Base-by-base conservation (phyloP, 2,113 vertebrate species). In the Campylorhamphus procurvoides region DNA sequence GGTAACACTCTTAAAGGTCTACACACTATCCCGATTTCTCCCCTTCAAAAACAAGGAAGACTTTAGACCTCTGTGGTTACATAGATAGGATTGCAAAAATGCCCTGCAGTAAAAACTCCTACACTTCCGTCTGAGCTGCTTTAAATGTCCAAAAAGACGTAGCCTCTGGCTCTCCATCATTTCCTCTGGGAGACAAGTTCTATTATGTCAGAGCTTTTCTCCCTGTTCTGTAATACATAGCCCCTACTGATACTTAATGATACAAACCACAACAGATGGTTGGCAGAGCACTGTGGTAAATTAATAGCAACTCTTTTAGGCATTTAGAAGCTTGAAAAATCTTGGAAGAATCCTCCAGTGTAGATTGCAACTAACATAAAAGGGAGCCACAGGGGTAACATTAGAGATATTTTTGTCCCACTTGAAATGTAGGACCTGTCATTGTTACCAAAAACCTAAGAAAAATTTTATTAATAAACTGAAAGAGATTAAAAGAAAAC, bases 251-350 rank as follows among this genome's bases (percentile, higher is more conserved):
- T 91, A 87, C 76, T 89, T 91, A 82, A 96, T 85, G 84, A 76
- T 71, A 92, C 56, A 95, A 97, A 89, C 88, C 88, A 90, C 85
- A 92, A 71, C 92, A 95, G 88, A 97, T 93, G 93, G 92, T 60
- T 95, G 76, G 90, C 90, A 84, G 94, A 92, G 76, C 76, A 60
- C 15, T 84, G 39, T 90, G 79, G 72, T 90, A 73, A 94, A 75
- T 76, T 90, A 92, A 90, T 16, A 94, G 88, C 79, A 92, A 77
- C 73, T 75, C 82, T 87, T 68, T 14, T 33, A 55, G 52, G 85
- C 72, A 74, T 59, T 88, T 85, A 86, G 83, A 86, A 93, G 59
- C 50, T 84, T 92, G 52, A 66, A 94, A 91, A 95, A 63, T 44
- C 59, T 78, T 56, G 55, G 76, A 86, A 90, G 72, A 87, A 40